Evolutionary conservation across 1,140 invertebrate species (phyloP).

Genomic region (Heterodera carotae): DNA sequence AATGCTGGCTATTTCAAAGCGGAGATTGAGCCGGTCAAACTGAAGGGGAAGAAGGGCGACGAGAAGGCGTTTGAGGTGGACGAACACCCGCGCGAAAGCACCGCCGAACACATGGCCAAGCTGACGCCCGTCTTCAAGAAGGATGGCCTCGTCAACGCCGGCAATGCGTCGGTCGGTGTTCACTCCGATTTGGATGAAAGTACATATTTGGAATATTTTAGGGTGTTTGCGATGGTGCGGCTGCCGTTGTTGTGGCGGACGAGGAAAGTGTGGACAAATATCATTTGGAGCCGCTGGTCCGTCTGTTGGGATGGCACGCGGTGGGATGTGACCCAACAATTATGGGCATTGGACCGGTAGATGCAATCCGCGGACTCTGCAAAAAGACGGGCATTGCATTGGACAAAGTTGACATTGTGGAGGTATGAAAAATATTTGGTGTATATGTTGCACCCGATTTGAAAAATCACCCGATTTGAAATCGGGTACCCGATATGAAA

Average conservation of each 20-base stretch:
- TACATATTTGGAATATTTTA: too few relatives aligned
- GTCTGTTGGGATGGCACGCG: conserved; percentile 69
- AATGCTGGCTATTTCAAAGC: conserved; percentile 84
- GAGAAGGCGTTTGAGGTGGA: conserved; percentile 80
- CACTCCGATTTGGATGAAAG: too few relatives aligned
- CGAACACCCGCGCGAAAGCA: conserved; percentile 89
- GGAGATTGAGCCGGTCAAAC: conserved; percentile 82
- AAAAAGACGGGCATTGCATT: conserved; percentile 75
- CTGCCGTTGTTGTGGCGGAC: conserved; percentile 80
- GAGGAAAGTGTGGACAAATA: conserved; percentile 83
- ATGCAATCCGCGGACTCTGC: conserved; percentile 82
- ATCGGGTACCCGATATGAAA: too few relatives aligned
- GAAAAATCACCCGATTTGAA: too few relatives aligned
- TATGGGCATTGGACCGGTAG: conserved; percentile 82
- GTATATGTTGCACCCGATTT: too few relatives aligned
- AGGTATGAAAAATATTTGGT: conserved; percentile 74
- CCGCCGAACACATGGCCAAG: conserved; percentile 80
- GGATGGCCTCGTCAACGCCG: conserved; percentile 90
- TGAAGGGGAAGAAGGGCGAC: conserved; percentile 80
- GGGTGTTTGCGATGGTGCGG: conserved; percentile 95
- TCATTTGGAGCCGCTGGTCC: conserved; percentile 73
- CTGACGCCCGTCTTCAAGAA: conserved; percentile 91
- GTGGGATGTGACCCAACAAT: conserved; percentile 71
- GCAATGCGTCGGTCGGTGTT: conserved; percentile 81
- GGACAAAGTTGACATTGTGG: conserved; percentile 86